Evolutionary conservation across 2,797 vertebrate genomes (phyloP).

Genomic region (Sternotherus odoratus): DNA sequence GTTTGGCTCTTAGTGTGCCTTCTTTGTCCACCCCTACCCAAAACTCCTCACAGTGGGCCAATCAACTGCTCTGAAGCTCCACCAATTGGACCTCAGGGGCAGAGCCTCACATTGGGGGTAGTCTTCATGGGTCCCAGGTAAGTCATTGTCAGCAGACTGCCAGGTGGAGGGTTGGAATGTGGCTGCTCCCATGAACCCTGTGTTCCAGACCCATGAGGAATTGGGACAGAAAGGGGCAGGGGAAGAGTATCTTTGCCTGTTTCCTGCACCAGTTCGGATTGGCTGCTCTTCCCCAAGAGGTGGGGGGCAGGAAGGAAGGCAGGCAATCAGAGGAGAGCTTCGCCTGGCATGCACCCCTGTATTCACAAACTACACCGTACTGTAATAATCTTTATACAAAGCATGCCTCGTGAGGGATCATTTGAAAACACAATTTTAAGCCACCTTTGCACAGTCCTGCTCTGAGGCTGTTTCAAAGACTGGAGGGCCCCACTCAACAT

Average conservation of each 20-base stretch:
- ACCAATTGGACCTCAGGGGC: neutral
- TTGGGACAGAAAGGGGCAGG: neutral
- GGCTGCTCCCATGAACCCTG: neutral
- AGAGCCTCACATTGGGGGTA: neutral
- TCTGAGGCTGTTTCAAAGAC: too few relatives aligned
- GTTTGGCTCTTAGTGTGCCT: neutral
- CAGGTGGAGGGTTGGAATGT: neutral
- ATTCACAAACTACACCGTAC: neutral
- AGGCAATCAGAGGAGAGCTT: neutral
- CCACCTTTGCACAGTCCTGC: too few relatives aligned
- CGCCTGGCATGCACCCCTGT: neutral
- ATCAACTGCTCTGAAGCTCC: neutral
- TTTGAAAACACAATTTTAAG: neutral
- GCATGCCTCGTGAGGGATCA: neutral
- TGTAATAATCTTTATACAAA: neutral
- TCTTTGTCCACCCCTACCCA: neutral
- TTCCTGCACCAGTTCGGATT: neutral
- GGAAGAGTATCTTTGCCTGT: neutral
- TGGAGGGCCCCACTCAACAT: too few relatives aligned
- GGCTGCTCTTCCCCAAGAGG: neutral
- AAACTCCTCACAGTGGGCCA: neutral
- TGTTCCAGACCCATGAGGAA: too few relatives aligned
- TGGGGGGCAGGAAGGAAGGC: neutral
- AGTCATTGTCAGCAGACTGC: neutral
- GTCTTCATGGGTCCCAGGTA: neutral